Base-by-base conservation (phyloP, 2,797 vertebrate species). In the Sardinella longiceps region DNA sequence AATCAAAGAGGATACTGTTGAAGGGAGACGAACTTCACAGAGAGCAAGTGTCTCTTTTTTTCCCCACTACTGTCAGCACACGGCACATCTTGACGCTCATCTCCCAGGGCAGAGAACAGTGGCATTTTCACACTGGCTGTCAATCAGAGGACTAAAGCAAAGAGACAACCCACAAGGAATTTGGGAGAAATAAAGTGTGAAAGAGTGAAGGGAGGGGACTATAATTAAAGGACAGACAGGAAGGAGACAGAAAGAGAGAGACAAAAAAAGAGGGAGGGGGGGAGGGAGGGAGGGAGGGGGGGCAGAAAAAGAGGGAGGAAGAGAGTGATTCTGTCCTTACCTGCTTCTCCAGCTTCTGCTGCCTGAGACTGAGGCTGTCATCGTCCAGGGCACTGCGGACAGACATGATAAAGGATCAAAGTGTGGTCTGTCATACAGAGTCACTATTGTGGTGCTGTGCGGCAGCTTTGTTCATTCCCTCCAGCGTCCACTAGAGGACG, bases 271-370 rank as follows among this genome's bases (percentile, higher is more conserved):
- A 30, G 56, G 7, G 53, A n/a, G 56, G 6, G 25, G 30, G 25
- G 30, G 9, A 30, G 60, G 3, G 30, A 1, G 2, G 33, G 30
- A 25, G 10, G 23, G n/a, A n/a, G 56, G 28, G 15, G 11, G 15
- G 63, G 30, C n/a, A 63, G 58, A 28, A 1, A 63, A n/a, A 63
- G 25, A 63, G 25, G n/a, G 60, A 30, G 10, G 28, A 28, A 30
- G 33, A 74, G 4, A 39, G 33, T 20, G 18, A 74, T 30, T 33
- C 18, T 74, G 4, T 74, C 87, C 80, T 93, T 90, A 99, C 98
- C 97, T 99, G 98, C 89, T 97, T 97, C 84, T 99, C 96, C 86
- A 99, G 95, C 91, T 98, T 99, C 92, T 98, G 95, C 88, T 97
- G 97, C 90, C 98, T 95, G n/a, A 99, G 93, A 85, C 95, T 97